Base-by-base conservation (phyloP, 1,140 invertebrate species). In the Hormaphis cornu region DNA sequence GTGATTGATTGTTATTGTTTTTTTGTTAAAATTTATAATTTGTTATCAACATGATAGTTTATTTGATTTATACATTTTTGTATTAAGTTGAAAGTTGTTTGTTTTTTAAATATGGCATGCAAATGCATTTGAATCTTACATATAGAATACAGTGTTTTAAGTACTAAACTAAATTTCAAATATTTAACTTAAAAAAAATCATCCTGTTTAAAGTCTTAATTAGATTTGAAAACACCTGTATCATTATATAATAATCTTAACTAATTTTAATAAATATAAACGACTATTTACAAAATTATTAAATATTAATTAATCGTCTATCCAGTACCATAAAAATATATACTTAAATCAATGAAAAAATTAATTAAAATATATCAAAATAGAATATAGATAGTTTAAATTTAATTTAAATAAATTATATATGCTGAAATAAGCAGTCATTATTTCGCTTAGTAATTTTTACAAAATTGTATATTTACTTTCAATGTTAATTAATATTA, bases 1-100 rank as follows among this genome's bases (percentile, higher is more conserved):
- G 44, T 48, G 44, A 50, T 66, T 35, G 44, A 66, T 66, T 66
- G 61, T 66, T 66, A 48, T 66, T 66, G 42, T 66, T 66, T 35
- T 66, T 20, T 50, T 50, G 26, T 66, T 48, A 22, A 66, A 66
- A 66, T 66, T 9, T 66, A 48, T 63, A 63, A 24, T 0, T n/a
- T 22, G 42, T 63, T 66, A 37, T 50, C 20, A 28, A 35, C 12
- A 16, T 66, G 42, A 46, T 63, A 61, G 7, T 42, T 46, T 18
- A 18, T 28, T 50, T 35, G 61, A 26, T n/a, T n/a, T n/a, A n/a
- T n/a, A n/a, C n/a, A n/a, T 66, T 22, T 24, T 28, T 30, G 7
- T 46, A 44, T 18, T 2, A 58, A 40, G 14, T 58, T 40, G 3
- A 40, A 37, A 56, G 4, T 24, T 2, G 24, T n/a, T 58, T 58